A percentile compares a stretch with the other conserved stretches of the same genome.
These are phyloP conservation scores for Tipula vernalis DNA, from an alignment of 2,888 invertebrate species.

Conservation along the genomic window DNA sequence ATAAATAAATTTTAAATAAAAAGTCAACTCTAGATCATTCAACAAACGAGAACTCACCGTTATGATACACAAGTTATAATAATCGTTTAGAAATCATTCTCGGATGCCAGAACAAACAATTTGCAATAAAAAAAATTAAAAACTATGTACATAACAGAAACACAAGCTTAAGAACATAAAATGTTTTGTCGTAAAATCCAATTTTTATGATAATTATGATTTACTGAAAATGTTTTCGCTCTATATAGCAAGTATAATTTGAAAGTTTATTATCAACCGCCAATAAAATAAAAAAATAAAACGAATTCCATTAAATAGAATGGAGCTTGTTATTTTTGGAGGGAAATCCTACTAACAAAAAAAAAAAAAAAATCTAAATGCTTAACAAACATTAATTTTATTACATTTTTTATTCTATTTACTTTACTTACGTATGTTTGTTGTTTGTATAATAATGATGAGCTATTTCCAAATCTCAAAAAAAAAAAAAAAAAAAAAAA, in stretches of 20 bases:
- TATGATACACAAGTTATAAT: too few species aligned
- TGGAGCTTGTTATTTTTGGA: neutral
- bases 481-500: too few species aligned
- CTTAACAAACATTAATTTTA: constrained; percentile 4
- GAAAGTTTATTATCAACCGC: neutral
- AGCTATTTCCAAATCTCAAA: neutral
- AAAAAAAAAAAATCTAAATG: neutral
- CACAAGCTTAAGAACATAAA: neutral
- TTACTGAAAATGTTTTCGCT: neutral
- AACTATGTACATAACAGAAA: neutral
- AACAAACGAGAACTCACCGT: too few species aligned
- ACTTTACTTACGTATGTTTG: neutral
- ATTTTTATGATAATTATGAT: constrained; percentile 4
- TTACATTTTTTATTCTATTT: neutral
- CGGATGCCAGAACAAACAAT: neutral
- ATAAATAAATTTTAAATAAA: too few species aligned
- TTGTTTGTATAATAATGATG: neutral
- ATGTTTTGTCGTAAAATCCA: neutral
- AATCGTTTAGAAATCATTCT: too few species aligned
- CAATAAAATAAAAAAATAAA: neutral
- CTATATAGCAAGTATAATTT: neutral
- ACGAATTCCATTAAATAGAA: neutral
- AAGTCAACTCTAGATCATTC: too few species aligned
- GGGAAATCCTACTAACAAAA: neutral
- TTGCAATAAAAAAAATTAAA: neutral